Evolutionary conservation across 2,888 invertebrate species (phyloP), one percentile per base, ranked within the genome.

Genomic region (Aradus depressus): DNA sequence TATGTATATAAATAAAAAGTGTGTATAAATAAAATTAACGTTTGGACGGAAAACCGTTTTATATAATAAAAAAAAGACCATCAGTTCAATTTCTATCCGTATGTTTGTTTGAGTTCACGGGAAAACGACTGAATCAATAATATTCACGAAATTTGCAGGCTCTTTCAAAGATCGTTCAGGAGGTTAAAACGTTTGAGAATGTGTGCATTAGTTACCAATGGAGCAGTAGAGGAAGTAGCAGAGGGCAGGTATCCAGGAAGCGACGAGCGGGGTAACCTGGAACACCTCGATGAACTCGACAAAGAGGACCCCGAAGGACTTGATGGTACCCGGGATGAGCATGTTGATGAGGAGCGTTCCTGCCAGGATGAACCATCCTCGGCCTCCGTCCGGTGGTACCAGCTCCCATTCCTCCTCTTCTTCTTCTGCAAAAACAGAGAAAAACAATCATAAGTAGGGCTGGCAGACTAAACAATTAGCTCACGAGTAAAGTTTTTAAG

Each of bases 161-260:
- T 31, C n/a, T n/a, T n/a, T n/a, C n/a, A n/a, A n/a, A n/a, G n/a
- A n/a, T n/a, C n/a, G n/a, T n/a, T n/a, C n/a, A n/a, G n/a, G n/a
- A n/a, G n/a, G n/a, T n/a, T n/a, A n/a, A n/a, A n/a, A n/a, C n/a
- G n/a, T n/a, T n/a, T n/a, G n/a, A n/a, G n/a, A n/a, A n/a, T n/a
- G n/a, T n/a, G n/a, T n/a, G n/a, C n/a, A 28, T 10, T 6, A 63
- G 72, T 73, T 67, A 87, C 88, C 88, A 64, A 88, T 73, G 59
- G 88, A 88, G 67, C 87, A 88, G 73, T 88, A 89, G 3, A 89
- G 73, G 67, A 88, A 89, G 66, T 89, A 89, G 64, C 88, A 88
- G 5, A 89, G 67, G 0, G 88, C 85, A n/a, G 87, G 87, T 60
- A 89, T 85, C 73, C 86, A 87, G 0, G 85, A 79, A 0, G 86